Base-by-base conservation (phyloP, 2,888 invertebrate species). In the Phyllotreta striolata region DNA sequence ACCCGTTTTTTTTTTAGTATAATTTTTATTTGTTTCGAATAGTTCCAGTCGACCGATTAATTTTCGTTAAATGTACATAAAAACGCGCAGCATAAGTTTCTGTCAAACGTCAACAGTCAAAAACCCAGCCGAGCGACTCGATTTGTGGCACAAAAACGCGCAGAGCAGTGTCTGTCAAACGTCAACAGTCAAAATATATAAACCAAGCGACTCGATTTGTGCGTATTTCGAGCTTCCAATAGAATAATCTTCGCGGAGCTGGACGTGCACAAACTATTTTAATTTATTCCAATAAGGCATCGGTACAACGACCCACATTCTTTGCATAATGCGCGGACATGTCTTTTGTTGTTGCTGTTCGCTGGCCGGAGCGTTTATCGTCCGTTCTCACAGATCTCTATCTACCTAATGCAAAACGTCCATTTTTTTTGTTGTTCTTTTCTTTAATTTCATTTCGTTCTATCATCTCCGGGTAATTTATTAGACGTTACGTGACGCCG, bases 271-370 rank as follows among this genome's bases (percentile, higher is more conserved):
- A 63, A 55, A 52, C 64, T 57, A 57, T 64, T 64, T n/a, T 60
- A 61, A 61, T 61, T 64, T 64, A 61, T 64, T 61, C 64, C 64
- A 44, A 64, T 59, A 63, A 55, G 49, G 63, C 46, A 64, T 64
- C 56, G 56, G 37, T 66, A 59, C 59, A 59, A 52, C 63, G 63
- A 62, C 58, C 63, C 54, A 63, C 66, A 66, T 66, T 66, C 66
- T 60, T 60, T 63, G 66, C 63, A 66, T 66, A 66, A 63, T 66
- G 56, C 55, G 59, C 60, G 60, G 63, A 59, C 63, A 60, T 66
- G 43, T 55, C 66, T 66, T 66, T 66, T 66, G 52, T 66, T 66
- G 52, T 66, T 66, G 47, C 46, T 56, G 64, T 41, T 59, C 40
- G 49, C 59, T 59, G 55, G 40, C 59, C 35, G 12, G n/a, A 51